These are phyloP conservation scores for Schizothorax lantsangensis DNA, from an alignment of 2,797 vertebrate genomes.

Conservation along the genomic window DNA sequence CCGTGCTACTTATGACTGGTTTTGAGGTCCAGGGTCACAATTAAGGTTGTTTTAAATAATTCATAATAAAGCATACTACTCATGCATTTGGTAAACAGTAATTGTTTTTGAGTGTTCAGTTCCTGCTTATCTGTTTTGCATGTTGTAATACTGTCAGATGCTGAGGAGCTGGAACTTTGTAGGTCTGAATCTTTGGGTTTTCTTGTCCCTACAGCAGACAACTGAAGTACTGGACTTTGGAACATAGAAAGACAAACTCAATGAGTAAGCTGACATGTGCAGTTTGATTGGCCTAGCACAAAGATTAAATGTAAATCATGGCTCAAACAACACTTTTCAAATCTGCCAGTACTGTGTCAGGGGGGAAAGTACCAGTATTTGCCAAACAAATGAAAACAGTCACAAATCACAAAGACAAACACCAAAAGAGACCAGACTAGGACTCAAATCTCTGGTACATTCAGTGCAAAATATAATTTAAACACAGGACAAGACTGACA, in stretches of 20 bases:
- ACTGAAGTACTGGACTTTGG: conserved; percentile 8
- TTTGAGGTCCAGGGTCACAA: neutral
- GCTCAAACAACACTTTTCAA: neutral
- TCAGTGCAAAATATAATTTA: conserved; percentile 92
- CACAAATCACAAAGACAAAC: conserved; percentile 57
- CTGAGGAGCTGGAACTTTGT: neutral
- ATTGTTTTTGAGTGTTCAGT: neutral
- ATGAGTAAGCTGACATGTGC: neutral
- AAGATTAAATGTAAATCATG: conserved; percentile 19
- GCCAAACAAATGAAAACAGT: neutral
- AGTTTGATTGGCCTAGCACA: conserved; percentile 22
- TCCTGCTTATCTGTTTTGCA: neutral
- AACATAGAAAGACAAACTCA: neutral
- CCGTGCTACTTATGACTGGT: neutral
- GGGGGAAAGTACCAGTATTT: neutral
- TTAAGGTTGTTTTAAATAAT: neutral
- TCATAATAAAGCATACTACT: neutral
- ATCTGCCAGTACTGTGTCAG: neutral
- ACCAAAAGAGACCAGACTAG: conserved; percentile 71
- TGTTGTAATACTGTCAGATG: neutral
- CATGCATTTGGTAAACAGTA: neutral
- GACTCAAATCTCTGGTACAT: conserved; percentile 90
- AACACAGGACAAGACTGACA: conserved; percentile 81
- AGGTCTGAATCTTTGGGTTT: neutral
- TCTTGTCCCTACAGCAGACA: neutral